A percentile compares a stretch with the other conserved stretches of the same genome.
Conservation (phyloP, 2,113 vertebrate species). For the Aegotheles bennettii region DNA sequence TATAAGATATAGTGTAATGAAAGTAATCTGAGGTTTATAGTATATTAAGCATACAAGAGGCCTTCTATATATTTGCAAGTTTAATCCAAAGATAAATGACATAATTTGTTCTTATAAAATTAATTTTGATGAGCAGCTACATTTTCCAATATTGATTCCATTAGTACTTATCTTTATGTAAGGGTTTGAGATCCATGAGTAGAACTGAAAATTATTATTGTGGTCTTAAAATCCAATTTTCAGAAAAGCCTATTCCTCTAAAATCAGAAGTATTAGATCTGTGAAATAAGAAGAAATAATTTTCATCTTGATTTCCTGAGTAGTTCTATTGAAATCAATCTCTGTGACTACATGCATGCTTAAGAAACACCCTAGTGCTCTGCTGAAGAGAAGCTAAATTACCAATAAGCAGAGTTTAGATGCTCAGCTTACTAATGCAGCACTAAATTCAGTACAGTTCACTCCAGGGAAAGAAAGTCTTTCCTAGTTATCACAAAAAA, state of each 20-base stretch:
- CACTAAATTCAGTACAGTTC: constrained; percentile 1
- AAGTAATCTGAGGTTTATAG: neutral
- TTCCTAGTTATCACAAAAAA: constrained; percentile 29
- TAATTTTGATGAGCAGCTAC: neutral
- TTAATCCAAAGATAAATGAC: neutral
- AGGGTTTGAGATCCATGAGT: neutral
- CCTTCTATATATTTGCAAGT: neutral
- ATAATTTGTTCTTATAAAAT: neutral
- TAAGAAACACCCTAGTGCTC: neutral
- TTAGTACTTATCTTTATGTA: neutral
- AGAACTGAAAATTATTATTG: neutral
- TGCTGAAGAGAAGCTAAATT: constrained; percentile 26
- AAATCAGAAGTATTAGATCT: neutral
- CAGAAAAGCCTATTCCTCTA: neutral
- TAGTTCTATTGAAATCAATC: constrained; percentile 12
- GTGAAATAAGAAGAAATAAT: constrained; percentile 7
- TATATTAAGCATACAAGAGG: neutral
- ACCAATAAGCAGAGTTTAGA: neutral
- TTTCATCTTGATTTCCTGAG: neutral
- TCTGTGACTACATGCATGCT: neutral
- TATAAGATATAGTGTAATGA: neutral
- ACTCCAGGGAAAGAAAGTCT: neutral
- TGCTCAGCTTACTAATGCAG: neutral
- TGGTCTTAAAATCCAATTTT: constrained; percentile 5
- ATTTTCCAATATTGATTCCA: neutral